These are phyloP conservation scores for Hirudinaria manillensis DNA, from an alignment of 2,888 invertebrate species.

Conservation along the genomic window DNA sequence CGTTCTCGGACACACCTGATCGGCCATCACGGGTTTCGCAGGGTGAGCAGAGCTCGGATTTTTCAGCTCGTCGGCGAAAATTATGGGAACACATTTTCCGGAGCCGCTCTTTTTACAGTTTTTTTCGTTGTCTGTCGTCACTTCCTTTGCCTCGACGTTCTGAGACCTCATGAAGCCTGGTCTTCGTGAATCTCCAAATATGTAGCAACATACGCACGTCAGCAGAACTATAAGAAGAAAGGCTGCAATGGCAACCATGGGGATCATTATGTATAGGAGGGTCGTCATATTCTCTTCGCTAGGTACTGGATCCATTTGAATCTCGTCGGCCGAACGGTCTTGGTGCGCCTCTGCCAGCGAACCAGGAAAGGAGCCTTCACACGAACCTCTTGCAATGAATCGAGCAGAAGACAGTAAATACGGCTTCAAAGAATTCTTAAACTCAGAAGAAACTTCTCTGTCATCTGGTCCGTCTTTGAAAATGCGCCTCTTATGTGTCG, in stretches of 20 bases:
- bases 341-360: background rate
- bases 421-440: conserved; percentile 41
- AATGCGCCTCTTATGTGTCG: conserved; percentile 60
- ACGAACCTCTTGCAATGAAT: conserved; percentile 32
- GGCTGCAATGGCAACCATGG: conserved; percentile 69
- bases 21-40: conserved; percentile 16
- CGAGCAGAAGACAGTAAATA: conserved; percentile 34
- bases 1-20: conserved; percentile 24
- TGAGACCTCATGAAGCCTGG: background rate
- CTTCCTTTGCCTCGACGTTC: conserved; percentile 65
- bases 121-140: conserved; percentile 65
- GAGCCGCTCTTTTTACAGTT: conserved; percentile 63
- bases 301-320: background rate
- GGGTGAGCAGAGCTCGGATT: conserved; percentile 56
- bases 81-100: conserved; percentile 74
- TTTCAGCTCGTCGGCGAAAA: conserved; percentile 86
- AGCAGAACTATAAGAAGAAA: conserved; percentile 81
- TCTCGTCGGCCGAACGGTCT: background rate
- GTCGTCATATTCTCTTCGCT: conserved; percentile 27
- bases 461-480: conserved; percentile 52
- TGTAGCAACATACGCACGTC: conserved; percentile 77
- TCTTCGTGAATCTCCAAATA: conserved; percentile 17
- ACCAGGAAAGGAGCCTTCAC: conserved; percentile 21
- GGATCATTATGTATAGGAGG: conserved; percentile 73
- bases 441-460: conserved; percentile 42